Evolutionary conservation across 1,140 invertebrate species (phyloP).

Genomic region (Branchinecta lindahli): DNA sequence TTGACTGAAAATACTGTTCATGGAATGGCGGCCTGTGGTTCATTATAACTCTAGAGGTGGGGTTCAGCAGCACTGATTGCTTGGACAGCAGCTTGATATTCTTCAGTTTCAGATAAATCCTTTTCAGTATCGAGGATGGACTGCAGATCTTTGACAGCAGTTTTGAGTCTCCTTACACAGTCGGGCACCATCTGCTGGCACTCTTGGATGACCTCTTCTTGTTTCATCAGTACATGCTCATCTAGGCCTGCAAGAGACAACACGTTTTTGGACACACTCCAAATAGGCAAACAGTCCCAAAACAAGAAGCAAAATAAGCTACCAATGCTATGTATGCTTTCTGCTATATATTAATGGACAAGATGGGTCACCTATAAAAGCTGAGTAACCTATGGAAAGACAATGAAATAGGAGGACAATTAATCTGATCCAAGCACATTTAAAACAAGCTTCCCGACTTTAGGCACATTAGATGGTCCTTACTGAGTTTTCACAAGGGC

Average conservation of each 20-base stretch:
- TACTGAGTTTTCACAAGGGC: too few relatives aligned
- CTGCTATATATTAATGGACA: too few relatives aligned
- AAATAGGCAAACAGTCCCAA: too few relatives aligned
- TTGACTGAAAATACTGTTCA: neutral
- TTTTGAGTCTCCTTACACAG: slow-evolving; percentile 52
- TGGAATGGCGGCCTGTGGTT: neutral
- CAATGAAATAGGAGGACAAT: neutral
- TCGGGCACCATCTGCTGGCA: slow-evolving; percentile 78
- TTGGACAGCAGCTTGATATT: slow-evolving; percentile 48
- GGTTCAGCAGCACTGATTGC: slow-evolving; percentile 49
- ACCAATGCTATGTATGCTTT: too few relatives aligned
- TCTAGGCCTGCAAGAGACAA: slow-evolving; percentile 44
- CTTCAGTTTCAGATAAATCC: slow-evolving; percentile 56
- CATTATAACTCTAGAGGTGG: slow-evolving; percentile 30
- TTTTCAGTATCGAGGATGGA: slow-evolving; percentile 50
- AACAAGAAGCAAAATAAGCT: too few relatives aligned
- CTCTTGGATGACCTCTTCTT: slow-evolving; percentile 73
- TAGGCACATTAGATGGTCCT: too few relatives aligned
- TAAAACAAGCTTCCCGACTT: too few relatives aligned
- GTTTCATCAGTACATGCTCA: slow-evolving; percentile 65
- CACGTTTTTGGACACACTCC: slow-evolving; percentile 8
- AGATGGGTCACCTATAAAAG: too few relatives aligned
- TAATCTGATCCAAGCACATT: neutral
- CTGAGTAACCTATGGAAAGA: neutral
- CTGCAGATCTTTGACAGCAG: slow-evolving; percentile 56